These are phyloP conservation scores for Lepilemur septentrionalis DNA, from an alignment of 2,797 vertebrate genomes.

Conservation along the genomic window DNA sequence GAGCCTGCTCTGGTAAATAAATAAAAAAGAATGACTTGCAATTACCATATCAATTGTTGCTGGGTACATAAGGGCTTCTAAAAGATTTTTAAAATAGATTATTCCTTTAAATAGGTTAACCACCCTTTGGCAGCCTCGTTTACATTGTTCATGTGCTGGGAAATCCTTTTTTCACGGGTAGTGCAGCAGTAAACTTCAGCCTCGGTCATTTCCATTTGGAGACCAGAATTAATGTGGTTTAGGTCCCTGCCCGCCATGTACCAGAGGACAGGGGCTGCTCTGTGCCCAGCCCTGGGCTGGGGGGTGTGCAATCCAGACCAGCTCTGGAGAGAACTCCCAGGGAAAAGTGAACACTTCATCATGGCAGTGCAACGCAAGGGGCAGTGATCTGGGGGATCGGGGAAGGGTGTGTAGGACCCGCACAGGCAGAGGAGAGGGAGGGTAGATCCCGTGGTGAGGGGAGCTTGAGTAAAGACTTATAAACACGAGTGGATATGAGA, in stretches of 20 bases:
- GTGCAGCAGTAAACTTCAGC: background rate
- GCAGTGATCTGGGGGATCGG: background rate
- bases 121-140: slow-evolving; percentile 26
- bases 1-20: slow-evolving; percentile 4
- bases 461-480: background rate
- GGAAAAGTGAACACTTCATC: background rate
- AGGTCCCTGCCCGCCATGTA: background rate
- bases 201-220: background rate
- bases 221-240: background rate
- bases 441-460: background rate
- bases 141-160: slow-evolving; percentile 40
- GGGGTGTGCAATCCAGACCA: background rate
- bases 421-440: background rate
- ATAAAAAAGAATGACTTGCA: slow-evolving; percentile 20
- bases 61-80: slow-evolving; percentile 56
- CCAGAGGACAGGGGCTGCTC: background rate
- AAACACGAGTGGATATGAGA: background rate
- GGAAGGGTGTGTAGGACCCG: background rate
- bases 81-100: slow-evolving; percentile 63
- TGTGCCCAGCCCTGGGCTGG: background rate
- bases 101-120: slow-evolving; percentile 66
- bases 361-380: background rate
- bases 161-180: slow-evolving; percentile 6
- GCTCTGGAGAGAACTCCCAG: background rate
- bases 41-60: slow-evolving; percentile 65